Evolutionary conservation across 2,113 vertebrate species (phyloP).

Genomic region (Gavia stellata): DNA sequence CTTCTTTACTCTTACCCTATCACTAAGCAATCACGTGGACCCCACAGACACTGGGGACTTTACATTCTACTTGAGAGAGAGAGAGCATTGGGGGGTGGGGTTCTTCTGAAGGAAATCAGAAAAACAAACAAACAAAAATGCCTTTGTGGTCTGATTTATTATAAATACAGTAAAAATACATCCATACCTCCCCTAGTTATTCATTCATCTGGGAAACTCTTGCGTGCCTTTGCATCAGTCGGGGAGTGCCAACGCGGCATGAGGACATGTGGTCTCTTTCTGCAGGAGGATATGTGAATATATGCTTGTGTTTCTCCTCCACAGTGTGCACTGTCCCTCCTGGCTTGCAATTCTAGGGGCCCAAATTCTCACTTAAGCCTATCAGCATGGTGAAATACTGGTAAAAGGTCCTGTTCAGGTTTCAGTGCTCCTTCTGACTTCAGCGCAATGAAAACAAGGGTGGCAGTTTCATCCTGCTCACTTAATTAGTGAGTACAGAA

Average conservation of each 20-base stretch:
- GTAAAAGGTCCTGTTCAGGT: background rate
- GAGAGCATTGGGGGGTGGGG: accelerated
- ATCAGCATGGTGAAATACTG: background rate
- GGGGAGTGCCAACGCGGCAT: background rate
- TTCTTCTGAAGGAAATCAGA: background rate
- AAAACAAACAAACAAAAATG: background rate
- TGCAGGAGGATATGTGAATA: background rate
- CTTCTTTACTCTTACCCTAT: background rate
- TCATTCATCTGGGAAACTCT: background rate
- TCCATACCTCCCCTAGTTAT: background rate
- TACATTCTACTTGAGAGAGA: background rate
- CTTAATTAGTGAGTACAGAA: background rate
- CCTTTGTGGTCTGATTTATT: background rate
- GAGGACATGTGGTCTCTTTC: background rate
- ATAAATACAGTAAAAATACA: background rate
- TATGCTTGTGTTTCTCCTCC: background rate
- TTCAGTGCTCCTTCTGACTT: background rate
- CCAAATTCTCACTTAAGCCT: background rate
- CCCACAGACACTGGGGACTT: background rate
- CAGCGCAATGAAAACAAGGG: background rate
- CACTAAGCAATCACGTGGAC: background rate
- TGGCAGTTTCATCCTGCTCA: background rate
- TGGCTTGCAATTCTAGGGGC: background rate
- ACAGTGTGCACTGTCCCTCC: background rate
- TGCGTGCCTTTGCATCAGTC: background rate